Percentiles rank a stretch among this genome's conserved stretches.
Evolutionary conservation across 2,113 vertebrate genomes (phyloP).

Genomic region (Ellobius talpinus): DNA sequence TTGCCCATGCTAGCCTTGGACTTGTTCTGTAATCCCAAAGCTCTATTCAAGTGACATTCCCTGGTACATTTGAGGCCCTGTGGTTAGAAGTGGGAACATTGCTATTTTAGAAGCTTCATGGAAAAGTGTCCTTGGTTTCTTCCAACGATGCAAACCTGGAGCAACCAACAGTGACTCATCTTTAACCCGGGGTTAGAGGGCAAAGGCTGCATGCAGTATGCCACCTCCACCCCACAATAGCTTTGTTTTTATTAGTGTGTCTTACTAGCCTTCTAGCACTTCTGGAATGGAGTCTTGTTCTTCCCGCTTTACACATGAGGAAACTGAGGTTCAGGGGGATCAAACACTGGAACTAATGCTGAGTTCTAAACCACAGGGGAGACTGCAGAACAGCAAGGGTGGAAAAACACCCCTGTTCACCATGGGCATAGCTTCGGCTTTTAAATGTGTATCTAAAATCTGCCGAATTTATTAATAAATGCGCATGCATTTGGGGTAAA

Average conservation of each 20-base stretch:
- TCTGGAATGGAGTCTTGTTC: background rate
- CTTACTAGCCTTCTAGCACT: background rate
- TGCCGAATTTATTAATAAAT: conserved; percentile 73
- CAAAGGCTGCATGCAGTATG: rapidly evolving
- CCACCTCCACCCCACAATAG: background rate
- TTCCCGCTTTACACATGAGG: background rate
- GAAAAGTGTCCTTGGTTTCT: background rate
- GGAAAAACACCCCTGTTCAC: conserved; percentile 5
- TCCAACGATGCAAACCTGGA: background rate
- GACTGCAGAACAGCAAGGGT: background rate
- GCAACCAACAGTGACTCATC: background rate
- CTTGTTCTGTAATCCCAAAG: background rate
- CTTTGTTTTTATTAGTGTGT: background rate
- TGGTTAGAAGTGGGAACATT: too few species aligned
- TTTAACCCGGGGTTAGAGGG: background rate
- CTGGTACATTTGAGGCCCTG: background rate
- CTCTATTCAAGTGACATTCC: background rate
- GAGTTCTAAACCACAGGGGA: background rate
- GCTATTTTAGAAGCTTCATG: background rate
- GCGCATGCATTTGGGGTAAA: conserved; percentile 70
- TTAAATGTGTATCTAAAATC: conserved; percentile 75
- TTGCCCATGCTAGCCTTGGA: background rate
- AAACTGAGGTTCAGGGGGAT: background rate
- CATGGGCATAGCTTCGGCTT: conserved; percentile 53
- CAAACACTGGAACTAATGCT: background rate